phyloP scores from a whole-genome alignment of 2,888 invertebrate species.

The Patella caerulea region DNA sequence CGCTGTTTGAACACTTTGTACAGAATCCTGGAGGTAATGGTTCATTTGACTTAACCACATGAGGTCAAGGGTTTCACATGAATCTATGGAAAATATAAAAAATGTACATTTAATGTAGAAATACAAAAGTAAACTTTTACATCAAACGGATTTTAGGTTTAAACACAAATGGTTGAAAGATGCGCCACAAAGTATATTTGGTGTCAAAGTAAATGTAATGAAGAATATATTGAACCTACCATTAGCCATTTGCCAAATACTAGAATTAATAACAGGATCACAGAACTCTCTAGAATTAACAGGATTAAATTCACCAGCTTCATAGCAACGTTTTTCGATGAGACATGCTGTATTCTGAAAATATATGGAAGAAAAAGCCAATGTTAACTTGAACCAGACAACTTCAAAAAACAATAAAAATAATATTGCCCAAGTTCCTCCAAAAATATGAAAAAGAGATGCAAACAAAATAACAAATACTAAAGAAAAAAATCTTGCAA shows the following conservation, averaged over 20 bases:
- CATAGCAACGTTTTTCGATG: conserved; percentile 46
- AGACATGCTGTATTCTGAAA: conserved; percentile 42
- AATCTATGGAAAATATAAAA: conserved; percentile 33
- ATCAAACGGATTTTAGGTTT: no score
- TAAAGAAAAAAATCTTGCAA: not conserved
- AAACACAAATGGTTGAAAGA: no score
- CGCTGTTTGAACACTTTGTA: not conserved
- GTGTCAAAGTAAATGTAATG: no score
- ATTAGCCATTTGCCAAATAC: conserved; percentile 42
- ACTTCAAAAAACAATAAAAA: not conserved
- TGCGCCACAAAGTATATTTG: no score
- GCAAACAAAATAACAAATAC: not conserved
- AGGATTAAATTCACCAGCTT: conserved; percentile 47
- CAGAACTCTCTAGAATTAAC: conserved; percentile 39
- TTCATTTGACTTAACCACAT: conserved; percentile 36
- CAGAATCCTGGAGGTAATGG: conserved; percentile 14
- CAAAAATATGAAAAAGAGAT: not conserved
- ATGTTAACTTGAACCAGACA: not conserved
- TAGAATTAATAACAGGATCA: conserved; percentile 39
- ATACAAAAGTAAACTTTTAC: no score
- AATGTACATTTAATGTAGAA: no score
- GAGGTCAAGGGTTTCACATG: conserved; percentile 45
- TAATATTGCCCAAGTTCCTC: not conserved
- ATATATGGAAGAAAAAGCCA: conserved; percentile 8
- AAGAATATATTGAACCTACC: conserved; percentile 27